Conservation (phyloP, 2,113 vertebrate species). For the Motacilla alba region DNA sequence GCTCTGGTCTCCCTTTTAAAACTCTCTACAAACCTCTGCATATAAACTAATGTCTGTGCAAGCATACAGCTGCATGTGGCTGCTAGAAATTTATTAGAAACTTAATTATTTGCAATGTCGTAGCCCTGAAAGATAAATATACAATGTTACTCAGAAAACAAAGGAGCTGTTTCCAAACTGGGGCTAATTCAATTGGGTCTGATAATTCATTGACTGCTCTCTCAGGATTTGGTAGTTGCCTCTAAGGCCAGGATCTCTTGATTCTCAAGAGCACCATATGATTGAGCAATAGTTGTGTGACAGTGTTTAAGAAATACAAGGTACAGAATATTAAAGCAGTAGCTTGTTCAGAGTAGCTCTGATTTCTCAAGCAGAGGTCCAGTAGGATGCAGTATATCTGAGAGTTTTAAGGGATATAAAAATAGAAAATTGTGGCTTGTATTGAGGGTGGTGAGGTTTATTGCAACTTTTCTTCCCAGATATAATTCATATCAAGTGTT, state of each 20-base stretch:
- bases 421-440: neutral
- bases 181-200: neutral
- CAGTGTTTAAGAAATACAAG: neutral
- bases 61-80: neutral
- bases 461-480: neutral
- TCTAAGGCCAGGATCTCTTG: neutral
- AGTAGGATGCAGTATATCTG: neutral
- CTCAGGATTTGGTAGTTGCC: neutral
- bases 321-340: neutral
- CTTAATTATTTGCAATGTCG: neutral
- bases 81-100: neutral
- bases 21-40: neutral
- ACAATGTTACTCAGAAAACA: neutral
- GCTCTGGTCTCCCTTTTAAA: neutral
- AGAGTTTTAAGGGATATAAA: neutral
- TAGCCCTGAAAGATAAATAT: neutral
- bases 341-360: neutral
- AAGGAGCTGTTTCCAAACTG: neutral
- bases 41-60: neutral
- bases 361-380: neutral
- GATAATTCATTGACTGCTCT: neutral
- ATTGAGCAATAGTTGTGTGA: neutral
- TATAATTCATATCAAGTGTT: neutral
- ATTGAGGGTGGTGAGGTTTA: neutral
- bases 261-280: neutral